A percentile compares a stretch with the other conserved stretches of the same genome.
Conservation (phyloP, 2,797 vertebrate genomes). For the Cryptoblepharus egeriae region DNA sequence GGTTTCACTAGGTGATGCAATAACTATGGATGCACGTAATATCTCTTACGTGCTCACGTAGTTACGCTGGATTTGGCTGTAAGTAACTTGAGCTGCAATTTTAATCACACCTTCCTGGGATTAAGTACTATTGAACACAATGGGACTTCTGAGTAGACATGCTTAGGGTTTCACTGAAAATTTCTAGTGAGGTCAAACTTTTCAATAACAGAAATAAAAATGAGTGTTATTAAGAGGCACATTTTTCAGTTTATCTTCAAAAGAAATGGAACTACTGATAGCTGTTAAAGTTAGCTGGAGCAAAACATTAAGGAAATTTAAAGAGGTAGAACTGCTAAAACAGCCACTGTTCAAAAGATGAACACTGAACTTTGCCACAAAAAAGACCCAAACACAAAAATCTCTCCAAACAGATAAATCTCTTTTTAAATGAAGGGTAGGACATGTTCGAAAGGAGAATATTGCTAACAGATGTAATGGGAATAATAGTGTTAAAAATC, state of each 20-base stretch:
- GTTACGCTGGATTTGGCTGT: too few species aligned
- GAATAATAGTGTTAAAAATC: neutral
- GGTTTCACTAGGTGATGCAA: too few species aligned
- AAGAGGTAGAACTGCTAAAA: conserved; percentile 16
- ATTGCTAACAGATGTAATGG: conserved; percentile 1
- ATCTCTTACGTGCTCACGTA: too few species aligned
- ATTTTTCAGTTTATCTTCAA: conserved; percentile 13
- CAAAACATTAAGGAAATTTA: conserved; percentile 19
- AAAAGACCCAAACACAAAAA: conserved; percentile 25
- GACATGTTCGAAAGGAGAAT: conserved; percentile 7
- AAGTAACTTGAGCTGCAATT: too few species aligned
- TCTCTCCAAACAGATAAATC: conserved; percentile 8
- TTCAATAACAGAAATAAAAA: neutral
- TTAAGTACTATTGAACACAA: too few species aligned
- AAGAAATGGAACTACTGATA: conserved; percentile 25
- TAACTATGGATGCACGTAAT: too few species aligned
- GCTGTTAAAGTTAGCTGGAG: neutral
- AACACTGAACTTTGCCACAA: conserved; percentile 34
- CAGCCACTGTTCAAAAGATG: conserved; percentile 34
- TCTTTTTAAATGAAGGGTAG: conserved; percentile 17
- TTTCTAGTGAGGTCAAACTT: neutral
- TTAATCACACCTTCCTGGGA: too few species aligned
- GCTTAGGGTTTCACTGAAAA: too few species aligned
- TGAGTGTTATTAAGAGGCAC: neutral
- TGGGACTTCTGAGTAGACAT: too few species aligned